These are phyloP conservation scores for Polyommatus iphigenia DNA, from an alignment of 2,888 invertebrate genomes.

Conservation along the genomic window DNA sequence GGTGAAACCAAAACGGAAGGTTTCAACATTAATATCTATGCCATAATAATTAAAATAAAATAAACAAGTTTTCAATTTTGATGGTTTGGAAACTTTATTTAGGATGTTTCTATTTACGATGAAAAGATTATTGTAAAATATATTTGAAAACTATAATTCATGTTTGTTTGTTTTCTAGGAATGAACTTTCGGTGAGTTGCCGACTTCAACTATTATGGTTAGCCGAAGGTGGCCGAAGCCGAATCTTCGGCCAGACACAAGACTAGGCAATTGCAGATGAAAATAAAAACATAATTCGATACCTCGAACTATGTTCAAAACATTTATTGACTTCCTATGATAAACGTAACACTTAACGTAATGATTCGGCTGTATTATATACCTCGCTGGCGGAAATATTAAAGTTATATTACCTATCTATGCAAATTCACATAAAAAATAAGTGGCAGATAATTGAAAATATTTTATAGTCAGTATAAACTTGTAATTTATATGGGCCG, in stretches of 20 bases:
- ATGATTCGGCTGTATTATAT: background rate
- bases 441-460: background rate
- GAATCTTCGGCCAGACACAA: background rate
- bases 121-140: no score
- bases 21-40: no score
- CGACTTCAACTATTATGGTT: background rate
- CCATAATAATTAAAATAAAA: no score
- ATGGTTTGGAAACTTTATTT: no score
- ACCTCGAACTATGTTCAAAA: background rate
- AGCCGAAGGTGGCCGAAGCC: background rate
- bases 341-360: background rate
- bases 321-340: background rate
- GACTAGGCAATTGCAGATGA: background rate
- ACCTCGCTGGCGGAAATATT: background rate
- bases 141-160: no score
- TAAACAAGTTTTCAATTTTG: no score
- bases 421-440: background rate
- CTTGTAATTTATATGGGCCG: background rate
- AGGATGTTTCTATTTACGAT: background rate
- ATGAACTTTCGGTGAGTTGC: no score
- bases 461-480: slow-evolving; percentile 13
- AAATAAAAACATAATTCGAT: background rate
- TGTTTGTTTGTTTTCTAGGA: no score
- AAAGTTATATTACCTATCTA: background rate
- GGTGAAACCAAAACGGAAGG: background rate